phyloP scores from a whole-genome alignment of 2,113 vertebrate species.

The Callipepla squamata region DNA sequence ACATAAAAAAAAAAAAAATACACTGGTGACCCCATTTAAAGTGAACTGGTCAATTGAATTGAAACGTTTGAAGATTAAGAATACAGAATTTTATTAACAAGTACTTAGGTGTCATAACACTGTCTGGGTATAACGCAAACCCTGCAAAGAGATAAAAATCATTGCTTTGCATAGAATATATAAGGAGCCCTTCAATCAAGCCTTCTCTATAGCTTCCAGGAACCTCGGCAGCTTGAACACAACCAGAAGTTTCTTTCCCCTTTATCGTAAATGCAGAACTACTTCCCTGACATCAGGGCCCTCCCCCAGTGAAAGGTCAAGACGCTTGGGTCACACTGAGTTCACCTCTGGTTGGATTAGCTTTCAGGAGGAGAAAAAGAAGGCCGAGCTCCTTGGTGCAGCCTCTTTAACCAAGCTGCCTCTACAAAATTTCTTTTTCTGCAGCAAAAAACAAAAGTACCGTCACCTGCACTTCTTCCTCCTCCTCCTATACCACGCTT shows the following conservation, averaged over 20 bases:
- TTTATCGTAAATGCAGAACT: background rate
- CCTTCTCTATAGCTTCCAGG: background rate
- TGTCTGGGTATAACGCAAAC: background rate
- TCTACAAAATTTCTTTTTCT: background rate
- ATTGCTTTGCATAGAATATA: background rate
- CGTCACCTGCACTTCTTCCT: background rate
- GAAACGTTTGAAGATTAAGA: background rate
- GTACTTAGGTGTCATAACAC: background rate
- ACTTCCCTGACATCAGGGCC: background rate
- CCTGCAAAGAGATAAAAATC: background rate
- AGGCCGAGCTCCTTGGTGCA: rapidly evolving
- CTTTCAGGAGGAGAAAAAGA: background rate
- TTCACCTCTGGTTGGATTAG: background rate
- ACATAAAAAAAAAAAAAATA: background rate
- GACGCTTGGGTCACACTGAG: background rate
- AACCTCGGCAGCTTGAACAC: background rate
- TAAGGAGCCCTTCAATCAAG: background rate
- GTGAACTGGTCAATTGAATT: background rate
- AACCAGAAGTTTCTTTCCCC: background rate
- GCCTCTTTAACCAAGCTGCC: background rate
- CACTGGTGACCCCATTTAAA: background rate
- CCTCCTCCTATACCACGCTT: rapidly evolving
- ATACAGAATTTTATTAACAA: background rate
- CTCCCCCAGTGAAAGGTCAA: background rate
- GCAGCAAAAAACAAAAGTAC: background rate